Conservation (phyloP, 2,888 invertebrate genomes). For the Polymixis flavicincta region DNA sequence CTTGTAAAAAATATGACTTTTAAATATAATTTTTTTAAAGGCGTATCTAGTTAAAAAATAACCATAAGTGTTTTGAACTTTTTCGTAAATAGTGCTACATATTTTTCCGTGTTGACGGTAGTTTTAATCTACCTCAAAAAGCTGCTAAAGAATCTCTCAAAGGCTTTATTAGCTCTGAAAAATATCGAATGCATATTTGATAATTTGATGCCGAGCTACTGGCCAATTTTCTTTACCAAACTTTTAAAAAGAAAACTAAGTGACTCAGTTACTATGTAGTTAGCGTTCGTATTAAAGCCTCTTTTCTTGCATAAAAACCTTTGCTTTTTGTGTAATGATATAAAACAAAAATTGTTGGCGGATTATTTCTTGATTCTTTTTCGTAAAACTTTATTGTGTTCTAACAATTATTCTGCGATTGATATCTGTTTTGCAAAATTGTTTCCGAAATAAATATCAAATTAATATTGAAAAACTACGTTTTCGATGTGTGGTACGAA, state of each 20-base stretch:
- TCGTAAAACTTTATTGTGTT: not conserved
- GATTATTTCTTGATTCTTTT: not conserved
- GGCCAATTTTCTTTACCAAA: not conserved
- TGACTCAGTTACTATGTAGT: not conserved
- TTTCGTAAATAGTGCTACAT: not conserved
- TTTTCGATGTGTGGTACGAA: not conserved
- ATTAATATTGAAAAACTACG: not conserved
- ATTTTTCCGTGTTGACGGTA: not conserved
- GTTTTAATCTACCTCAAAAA: conserved; percentile 20
- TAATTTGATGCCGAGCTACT: not conserved
- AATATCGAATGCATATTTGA: not conserved
- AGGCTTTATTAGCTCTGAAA: conserved; percentile 28
- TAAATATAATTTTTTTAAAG: too few relatives aligned
- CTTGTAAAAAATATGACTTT: not conserved
- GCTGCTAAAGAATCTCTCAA: conserved; percentile 1
- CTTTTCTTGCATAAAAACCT: too few relatives aligned
- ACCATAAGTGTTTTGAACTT: not conserved
- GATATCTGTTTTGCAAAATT: not conserved
- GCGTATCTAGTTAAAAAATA: not conserved
- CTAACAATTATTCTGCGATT: not conserved
- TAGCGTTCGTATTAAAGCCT: not conserved
- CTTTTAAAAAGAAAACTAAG: not conserved
- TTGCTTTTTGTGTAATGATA: not conserved
- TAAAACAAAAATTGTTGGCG: too few relatives aligned
- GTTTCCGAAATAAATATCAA: not conserved